phyloP scores from a whole-genome alignment of 2,113 vertebrate genomes.

The Cynocephalus volans region DNA sequence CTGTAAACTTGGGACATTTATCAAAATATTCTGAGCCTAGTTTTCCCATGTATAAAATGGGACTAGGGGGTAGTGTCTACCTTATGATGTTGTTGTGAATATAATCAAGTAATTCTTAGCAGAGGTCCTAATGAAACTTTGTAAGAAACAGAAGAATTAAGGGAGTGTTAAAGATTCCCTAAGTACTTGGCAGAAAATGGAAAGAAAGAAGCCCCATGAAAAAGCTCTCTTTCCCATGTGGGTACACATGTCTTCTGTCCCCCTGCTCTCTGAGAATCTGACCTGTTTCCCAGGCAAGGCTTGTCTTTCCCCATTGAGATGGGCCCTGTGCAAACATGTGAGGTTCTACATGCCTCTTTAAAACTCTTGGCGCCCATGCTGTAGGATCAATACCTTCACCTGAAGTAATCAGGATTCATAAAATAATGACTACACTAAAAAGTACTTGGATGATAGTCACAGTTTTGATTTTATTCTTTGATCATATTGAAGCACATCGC shows the following conservation, averaged over 20 bases:
- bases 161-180: neutral
- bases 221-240: neutral
- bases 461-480: neutral
- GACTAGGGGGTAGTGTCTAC: no score
- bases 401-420: neutral
- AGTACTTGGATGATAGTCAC: neutral
- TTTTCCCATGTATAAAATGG: neutral
- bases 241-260: rapidly evolving
- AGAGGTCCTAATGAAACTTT: neutral
- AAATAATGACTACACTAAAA: neutral
- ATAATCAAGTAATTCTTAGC: neutral
- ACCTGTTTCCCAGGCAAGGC: neutral
- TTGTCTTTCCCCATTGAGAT: neutral
- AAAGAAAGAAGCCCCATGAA: neutral
- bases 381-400: neutral
- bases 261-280: neutral
- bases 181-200: neutral
- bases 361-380: neutral
- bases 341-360: neutral
- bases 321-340: rapidly evolving
- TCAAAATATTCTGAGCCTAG: neutral
- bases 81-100: neutral
- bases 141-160: neutral
- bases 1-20: neutral
- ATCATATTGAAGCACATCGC: neutral